These are phyloP conservation scores for Andrena flavipes DNA, from an alignment of 2,888 invertebrate species.

Conservation along the genomic window DNA sequence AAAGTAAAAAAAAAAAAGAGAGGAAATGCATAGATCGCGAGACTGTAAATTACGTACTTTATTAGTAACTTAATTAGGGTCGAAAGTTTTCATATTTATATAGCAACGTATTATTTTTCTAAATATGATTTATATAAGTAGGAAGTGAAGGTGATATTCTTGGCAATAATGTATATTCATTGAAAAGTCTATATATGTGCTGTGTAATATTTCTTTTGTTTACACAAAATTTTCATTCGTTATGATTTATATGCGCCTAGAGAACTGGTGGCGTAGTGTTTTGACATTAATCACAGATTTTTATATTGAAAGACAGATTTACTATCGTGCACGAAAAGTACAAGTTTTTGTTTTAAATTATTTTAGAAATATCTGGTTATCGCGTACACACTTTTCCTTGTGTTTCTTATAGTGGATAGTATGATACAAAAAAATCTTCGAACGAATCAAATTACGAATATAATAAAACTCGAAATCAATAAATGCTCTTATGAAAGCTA, in stretches of 20 bases:
- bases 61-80: slow-evolving; percentile 40
- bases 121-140: slow-evolving; percentile 38
- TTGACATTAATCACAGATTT: slow-evolving; percentile 10
- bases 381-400: background rate
- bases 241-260: slow-evolving; percentile 14
- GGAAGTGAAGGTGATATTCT: slow-evolving; percentile 34
- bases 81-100: slow-evolving; percentile 43
- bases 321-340: slow-evolving; percentile 1
- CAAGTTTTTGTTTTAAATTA: background rate
- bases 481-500: slow-evolving; percentile 4
- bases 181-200: slow-evolving; percentile 17
- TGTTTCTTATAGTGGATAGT: slow-evolving; percentile 10
- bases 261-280: background rate
- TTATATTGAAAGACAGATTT: slow-evolving; percentile 1
- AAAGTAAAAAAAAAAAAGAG: slow-evolving; percentile 3
- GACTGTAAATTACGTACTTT: slow-evolving; percentile 56
- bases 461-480: background rate
- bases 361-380: background rate
- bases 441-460: background rate
- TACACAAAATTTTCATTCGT: background rate
- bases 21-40: slow-evolving; percentile 43
- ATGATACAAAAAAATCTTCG: slow-evolving; percentile 9
- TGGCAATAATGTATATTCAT: slow-evolving; percentile 28
- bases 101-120: slow-evolving; percentile 50
- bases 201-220: slow-evolving; percentile 10